phyloP scores from a whole-genome alignment of 2,113 vertebrate species.

The Alexandromys fortis region DNA sequence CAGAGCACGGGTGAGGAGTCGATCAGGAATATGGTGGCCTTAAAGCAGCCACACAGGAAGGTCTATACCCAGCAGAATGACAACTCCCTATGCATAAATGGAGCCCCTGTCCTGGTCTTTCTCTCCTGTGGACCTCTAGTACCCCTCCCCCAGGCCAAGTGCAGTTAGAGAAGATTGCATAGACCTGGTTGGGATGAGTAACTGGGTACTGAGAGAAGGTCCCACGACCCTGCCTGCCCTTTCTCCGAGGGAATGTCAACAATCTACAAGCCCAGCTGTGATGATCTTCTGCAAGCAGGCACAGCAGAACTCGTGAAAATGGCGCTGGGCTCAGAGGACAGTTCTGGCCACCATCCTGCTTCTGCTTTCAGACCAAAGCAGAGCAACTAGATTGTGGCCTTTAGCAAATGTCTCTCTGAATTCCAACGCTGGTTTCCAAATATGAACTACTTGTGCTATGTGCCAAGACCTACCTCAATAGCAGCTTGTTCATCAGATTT shows the following conservation, averaged over 20 bases:
- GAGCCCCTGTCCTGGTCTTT: neutral
- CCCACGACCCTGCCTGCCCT: neutral
- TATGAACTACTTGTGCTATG: constrained; percentile 29
- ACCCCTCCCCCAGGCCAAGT: neutral
- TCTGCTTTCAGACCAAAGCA: constrained; percentile 29
- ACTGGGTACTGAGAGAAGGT: neutral
- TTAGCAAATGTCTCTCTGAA: constrained; percentile 26
- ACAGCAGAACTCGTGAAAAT: neutral
- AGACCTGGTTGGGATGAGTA: neutral
- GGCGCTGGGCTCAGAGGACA: neutral
- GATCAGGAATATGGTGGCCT: neutral
- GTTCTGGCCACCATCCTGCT: neutral
- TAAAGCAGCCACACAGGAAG: neutral
- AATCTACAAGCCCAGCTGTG: neutral
- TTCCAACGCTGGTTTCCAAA: constrained; percentile 6
- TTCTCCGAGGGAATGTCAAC: neutral
- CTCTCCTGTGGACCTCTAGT: neutral
- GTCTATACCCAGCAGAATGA: neutral
- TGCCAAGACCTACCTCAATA: neutral
- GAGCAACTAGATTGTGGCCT: neutral
- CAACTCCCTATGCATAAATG: neutral
- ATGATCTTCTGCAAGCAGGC: neutral
- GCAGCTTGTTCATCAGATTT: neutral
- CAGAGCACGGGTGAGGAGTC: neutral
- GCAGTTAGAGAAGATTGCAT: neutral